Percentiles rank a stretch among this genome's conserved stretches.
These are phyloP conservation scores for Pimephales promelas DNA, from an alignment of 2,113 vertebrate genomes.

Conservation along the genomic window DNA sequence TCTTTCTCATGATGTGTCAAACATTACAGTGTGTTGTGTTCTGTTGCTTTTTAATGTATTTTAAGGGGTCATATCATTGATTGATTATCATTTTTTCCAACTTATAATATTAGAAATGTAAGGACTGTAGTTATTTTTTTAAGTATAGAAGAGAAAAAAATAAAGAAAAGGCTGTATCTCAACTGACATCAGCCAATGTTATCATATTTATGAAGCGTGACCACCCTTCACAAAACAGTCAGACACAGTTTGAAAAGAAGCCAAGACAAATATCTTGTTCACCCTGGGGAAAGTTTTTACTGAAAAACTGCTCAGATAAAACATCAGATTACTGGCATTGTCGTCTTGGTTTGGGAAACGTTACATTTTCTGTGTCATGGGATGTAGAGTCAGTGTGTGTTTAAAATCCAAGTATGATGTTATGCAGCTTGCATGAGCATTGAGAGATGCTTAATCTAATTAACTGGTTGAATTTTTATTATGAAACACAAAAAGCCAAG, in stretches of 20 bases:
- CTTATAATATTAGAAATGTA: too few relatives aligned
- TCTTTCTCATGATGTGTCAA: background rate
- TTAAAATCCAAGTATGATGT: background rate
- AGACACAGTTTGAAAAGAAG: background rate
- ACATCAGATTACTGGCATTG: constrained; percentile 23
- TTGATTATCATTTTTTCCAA: background rate
- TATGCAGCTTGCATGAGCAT: background rate
- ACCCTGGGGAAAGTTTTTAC: background rate
- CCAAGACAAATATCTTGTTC: constrained; percentile 16
- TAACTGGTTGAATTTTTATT: background rate
- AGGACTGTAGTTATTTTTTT: too few relatives aligned
- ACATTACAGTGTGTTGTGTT: background rate
- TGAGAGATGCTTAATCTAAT: background rate
- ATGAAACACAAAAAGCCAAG: background rate
- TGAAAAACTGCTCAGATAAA: background rate
- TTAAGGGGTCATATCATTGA: background rate
- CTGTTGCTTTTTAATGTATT: background rate
- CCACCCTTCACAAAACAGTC: background rate
- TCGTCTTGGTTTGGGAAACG: background rate
- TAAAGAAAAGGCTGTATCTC: background rate
- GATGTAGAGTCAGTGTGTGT: background rate
- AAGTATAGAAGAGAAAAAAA: too few relatives aligned
- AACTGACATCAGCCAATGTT: background rate
- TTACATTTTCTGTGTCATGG: background rate
- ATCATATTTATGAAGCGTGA: background rate